phyloP scores from a whole-genome alignment of 1,140 invertebrate species.

The Wasmannia auropunctata region DNA sequence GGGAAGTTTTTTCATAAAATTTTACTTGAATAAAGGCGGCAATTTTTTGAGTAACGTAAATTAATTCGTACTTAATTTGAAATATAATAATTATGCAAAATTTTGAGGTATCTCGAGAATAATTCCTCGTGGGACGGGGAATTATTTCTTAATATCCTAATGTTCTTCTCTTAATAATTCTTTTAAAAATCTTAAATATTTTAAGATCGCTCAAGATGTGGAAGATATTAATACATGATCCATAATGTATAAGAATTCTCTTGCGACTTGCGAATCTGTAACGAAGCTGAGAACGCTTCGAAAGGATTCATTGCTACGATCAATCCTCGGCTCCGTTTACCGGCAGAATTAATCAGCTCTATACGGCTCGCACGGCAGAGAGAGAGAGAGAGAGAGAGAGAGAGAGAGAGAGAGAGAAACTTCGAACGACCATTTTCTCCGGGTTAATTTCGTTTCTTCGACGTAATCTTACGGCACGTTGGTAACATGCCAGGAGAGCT shows the following conservation, averaged over 20 bases:
- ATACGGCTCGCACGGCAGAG: neutral
- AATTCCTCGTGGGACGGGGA: neutral
- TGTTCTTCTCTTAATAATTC: neutral
- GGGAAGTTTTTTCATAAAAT: neutral
- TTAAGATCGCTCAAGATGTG: neutral
- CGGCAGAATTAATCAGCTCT: neutral
- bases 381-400: neutral
- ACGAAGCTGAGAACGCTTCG: neutral
- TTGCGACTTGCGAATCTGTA: neutral
- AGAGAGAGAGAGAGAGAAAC: neutral
- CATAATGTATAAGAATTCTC: neutral
- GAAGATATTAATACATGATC: neutral
- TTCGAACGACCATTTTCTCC: slow-evolving; percentile 47
- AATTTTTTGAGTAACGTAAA: no score
- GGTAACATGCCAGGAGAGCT: slow-evolving; percentile 57
- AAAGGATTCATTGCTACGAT: neutral
- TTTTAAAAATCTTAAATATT: neutral
- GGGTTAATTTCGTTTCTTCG: slow-evolving; percentile 67
- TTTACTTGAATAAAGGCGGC: neutral
- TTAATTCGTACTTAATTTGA: neutral
- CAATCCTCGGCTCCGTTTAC: neutral
- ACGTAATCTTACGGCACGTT: slow-evolving; percentile 64
- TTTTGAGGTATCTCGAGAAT: neutral
- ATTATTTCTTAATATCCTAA: neutral
- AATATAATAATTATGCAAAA: neutral